Evolutionary conservation across 1,140 invertebrate species (phyloP), one percentile per base, ranked within the genome.

Genomic region (Pseudomyrmex gracilis): DNA sequence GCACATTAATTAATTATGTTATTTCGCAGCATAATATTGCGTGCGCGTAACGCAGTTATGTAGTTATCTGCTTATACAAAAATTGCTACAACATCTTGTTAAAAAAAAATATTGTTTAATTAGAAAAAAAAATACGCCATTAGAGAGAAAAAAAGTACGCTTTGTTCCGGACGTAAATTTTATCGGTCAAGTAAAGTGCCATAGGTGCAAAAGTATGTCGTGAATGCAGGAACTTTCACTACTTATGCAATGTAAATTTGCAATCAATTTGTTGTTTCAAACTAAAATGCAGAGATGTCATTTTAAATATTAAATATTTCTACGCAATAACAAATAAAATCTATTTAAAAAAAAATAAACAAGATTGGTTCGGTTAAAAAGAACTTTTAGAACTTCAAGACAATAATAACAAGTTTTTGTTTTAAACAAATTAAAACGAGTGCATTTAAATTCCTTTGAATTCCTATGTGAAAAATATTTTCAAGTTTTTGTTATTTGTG

Each of bases 221-320:
- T 43, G 51, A 49, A 3, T 73, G 63, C 22, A 57, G 45, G 22
- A 17, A 83, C 86, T 87, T 87, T 87, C 84, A 86, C 85, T 66
- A 12, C 45, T 47, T 43, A 34, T 58, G 63, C 64, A 63, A 78
- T 84, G 57, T 67, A 84, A 58, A 78, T 85, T 73, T 74, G 51
- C 74, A 47, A 55, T 66, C 24, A 53, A 57, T 5, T 55, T 77
- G 58, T 13, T 47, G 17, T 22, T n/a, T n/a, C 24, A 34, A 34
- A 34, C 7, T 34, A 34, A 5, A 34, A 34, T 34, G 8, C 2
- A 12, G 7, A n/a, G 47, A 51, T 58, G 43, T 9, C 7, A 43
- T 77, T 74, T 13, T n/a, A 3, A 34, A 34, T 34, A 34, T 34
- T 34, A 34, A 34, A 34, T 34, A 34, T 34, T 34, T 34, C 34